Evolutionary conservation across 2,797 vertebrate genomes (phyloP).

Genomic region (Hapalemur alaotrensis): DNA sequence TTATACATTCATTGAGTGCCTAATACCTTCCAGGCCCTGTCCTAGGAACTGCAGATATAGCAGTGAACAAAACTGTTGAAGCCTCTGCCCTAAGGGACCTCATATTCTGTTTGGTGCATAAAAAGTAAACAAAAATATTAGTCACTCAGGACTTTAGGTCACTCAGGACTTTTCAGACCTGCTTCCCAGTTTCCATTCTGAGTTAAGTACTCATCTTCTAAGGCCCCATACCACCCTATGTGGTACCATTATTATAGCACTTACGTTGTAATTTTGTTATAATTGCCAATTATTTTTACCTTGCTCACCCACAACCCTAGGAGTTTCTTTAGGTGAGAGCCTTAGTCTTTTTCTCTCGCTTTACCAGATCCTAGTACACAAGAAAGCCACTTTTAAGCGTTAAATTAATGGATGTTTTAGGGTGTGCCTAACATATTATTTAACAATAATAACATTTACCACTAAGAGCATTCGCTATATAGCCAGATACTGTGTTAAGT

Average conservation of each 20-base stretch:
- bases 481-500: background rate
- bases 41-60: background rate
- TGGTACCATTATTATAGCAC: background rate
- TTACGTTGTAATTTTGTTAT: background rate
- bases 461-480: background rate
- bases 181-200: background rate
- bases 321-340: background rate
- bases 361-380: background rate
- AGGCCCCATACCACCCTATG: background rate
- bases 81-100: background rate
- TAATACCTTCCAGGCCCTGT: background rate
- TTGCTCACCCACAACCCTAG: background rate
- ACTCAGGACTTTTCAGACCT: background rate
- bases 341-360: background rate
- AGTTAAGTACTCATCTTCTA: background rate
- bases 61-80: background rate
- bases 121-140: background rate
- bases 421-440: background rate
- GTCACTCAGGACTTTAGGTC: background rate
- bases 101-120: background rate
- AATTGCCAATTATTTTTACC: background rate
- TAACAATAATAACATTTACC: background rate
- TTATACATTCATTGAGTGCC: background rate
- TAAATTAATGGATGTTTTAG: background rate
- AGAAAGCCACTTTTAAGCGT: background rate